Conservation (phyloP, 1,140 invertebrate genomes). For the Philaenus spumarius region DNA sequence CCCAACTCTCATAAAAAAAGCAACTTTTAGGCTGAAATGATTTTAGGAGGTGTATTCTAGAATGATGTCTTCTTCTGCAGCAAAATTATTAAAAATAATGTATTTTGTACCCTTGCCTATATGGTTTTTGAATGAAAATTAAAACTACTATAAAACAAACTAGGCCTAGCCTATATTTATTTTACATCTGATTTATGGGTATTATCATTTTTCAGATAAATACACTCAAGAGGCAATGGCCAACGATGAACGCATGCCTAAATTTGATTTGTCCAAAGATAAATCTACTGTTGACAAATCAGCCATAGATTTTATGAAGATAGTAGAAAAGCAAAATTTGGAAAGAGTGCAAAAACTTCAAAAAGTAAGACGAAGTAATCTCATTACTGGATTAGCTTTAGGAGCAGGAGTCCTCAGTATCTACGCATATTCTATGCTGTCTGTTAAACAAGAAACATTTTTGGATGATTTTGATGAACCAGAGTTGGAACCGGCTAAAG, state of each 20-base stretch:
- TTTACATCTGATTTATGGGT: too few relatives aligned
- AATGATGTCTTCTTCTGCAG: too few relatives aligned
- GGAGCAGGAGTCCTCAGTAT: constrained; percentile 58
- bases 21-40: too few relatives aligned
- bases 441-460: constrained; percentile 80
- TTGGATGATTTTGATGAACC: constrained; percentile 81
- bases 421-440: constrained; percentile 74
- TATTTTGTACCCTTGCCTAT: too few relatives aligned
- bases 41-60: too few relatives aligned
- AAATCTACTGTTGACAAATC: constrained; percentile 49
- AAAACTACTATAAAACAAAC: too few relatives aligned
- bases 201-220: too few relatives aligned
- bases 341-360: constrained; percentile 58
- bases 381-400: constrained; percentile 52
- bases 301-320: constrained; percentile 67
- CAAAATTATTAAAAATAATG: too few relatives aligned
- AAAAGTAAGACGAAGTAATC: constrained; percentile 52
- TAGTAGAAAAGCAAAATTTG: constrained; percentile 64
- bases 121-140: too few relatives aligned
- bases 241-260: constrained; percentile 45
- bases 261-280: constrained; percentile 44
- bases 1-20: too few relatives aligned
- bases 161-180: too few relatives aligned
- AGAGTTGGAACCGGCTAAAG: constrained; percentile 41
- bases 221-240: constrained; percentile 29